Evolutionary conservation across 1,140 invertebrate genomes (phyloP).

Genomic region (Asbolus verrucosus): DNA sequence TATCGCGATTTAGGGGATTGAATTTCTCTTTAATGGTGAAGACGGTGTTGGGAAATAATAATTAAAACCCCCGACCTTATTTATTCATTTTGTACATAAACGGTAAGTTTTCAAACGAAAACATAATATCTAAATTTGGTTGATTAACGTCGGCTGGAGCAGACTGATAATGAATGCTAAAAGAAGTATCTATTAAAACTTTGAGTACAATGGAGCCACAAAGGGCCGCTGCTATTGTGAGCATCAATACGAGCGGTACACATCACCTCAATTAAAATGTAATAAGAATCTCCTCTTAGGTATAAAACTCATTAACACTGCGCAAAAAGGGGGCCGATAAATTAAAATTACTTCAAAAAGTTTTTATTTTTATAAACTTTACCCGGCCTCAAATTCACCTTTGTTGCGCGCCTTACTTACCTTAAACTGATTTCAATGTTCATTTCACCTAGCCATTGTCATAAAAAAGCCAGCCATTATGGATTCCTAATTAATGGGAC

Average conservation of each 20-base stretch:
- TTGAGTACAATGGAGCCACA: slow-evolving; percentile 61
- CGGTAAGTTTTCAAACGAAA: slow-evolving; percentile 54
- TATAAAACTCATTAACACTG: slow-evolving; percentile 64
- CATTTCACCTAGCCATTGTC: slow-evolving; percentile 17
- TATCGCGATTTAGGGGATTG: slow-evolving; percentile 34
- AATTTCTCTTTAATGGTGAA: slow-evolving; percentile 38
- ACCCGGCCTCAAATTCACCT: slow-evolving; percentile 15
- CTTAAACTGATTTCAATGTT: slow-evolving; percentile 36
- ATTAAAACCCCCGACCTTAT: slow-evolving; percentile 58
- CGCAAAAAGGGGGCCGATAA: slow-evolving; percentile 59
- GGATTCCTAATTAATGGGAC: slow-evolving; percentile 11
- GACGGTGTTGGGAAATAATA: slow-evolving; percentile 56
- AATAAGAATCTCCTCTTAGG: slow-evolving; percentile 63
- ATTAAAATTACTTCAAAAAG: slow-evolving; percentile 58
- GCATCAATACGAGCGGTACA: slow-evolving; percentile 62
- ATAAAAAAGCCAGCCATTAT: slow-evolving; percentile 18
- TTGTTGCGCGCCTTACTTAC: slow-evolving; percentile 21
- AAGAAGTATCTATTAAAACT: slow-evolving; percentile 66
- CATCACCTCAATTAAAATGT: slow-evolving; percentile 65
- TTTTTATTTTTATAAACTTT: slow-evolving; percentile 52
- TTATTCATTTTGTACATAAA: slow-evolving; percentile 58
- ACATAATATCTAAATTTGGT: slow-evolving; percentile 63
- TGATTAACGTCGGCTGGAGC: slow-evolving; percentile 61
- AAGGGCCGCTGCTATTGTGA: slow-evolving; percentile 61
- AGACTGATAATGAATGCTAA: slow-evolving; percentile 64